Evolutionary conservation across 2,888 invertebrate genomes (phyloP).

Genomic region (Melinopterus prodromus): DNA sequence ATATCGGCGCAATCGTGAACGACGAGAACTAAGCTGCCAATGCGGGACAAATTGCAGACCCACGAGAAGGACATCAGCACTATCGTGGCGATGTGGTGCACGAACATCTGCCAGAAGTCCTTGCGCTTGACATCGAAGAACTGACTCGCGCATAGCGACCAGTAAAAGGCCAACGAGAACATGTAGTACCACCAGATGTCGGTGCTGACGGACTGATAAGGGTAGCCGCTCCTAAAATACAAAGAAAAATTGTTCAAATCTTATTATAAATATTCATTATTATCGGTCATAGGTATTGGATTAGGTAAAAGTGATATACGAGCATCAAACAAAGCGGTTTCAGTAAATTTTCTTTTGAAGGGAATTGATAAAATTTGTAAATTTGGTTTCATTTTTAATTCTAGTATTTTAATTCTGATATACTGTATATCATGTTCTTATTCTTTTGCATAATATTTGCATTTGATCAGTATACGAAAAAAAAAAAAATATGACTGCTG

Average conservation of each 20-base stretch:
- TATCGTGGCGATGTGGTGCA: conserved; percentile 96
- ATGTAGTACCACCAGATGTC: conserved; percentile 99
- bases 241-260: neutral
- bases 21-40: conserved; percentile 89
- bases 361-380: no score
- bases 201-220: conserved; percentile 75
- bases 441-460: no score
- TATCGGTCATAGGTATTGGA: no score
- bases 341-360: no score
- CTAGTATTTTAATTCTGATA: no score
- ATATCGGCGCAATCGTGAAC: conserved; percentile 92
- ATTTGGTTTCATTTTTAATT: no score
- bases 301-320: no score
- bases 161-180: conserved; percentile 93
- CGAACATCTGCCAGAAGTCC: conserved; percentile 98
- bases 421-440: no score
- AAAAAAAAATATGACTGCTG: no score
- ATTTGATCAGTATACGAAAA: no score
- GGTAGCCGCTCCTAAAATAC: conserved; percentile 61
- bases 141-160: conserved; percentile 91
- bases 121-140: conserved; percentile 93
- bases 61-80: conserved; percentile 91
- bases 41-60: conserved; percentile 91
- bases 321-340: no score
- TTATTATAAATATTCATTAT: no score